Evolutionary conservation across 2,797 vertebrate genomes (phyloP).

Genomic region (Clangula hyemalis): DNA sequence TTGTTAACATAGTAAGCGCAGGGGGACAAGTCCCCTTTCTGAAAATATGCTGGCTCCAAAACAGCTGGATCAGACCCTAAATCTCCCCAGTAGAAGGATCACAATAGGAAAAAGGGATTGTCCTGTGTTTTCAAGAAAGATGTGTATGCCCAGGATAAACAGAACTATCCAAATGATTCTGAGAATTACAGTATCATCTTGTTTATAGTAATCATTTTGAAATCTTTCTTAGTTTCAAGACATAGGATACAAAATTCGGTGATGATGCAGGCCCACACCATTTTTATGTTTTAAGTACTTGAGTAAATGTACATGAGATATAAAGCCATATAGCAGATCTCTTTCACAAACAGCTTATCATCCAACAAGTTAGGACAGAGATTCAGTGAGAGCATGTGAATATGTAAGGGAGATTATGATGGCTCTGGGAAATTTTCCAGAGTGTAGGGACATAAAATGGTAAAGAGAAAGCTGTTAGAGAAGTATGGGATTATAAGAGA

Average conservation of each 20-base stretch:
- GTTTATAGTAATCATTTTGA: not conserved
- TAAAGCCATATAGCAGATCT: not conserved
- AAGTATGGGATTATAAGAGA: not conserved
- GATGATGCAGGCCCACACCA: not conserved
- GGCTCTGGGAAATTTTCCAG: not conserved
- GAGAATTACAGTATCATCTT: not conserved
- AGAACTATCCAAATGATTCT: not conserved
- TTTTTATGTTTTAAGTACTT: not conserved
- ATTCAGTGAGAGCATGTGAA: not conserved
- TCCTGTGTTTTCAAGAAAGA: not conserved
- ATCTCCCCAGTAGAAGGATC: not conserved
- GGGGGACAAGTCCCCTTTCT: not conserved
- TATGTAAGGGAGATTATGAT: not conserved
- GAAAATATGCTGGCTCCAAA: not conserved
- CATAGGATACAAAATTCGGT: not conserved
- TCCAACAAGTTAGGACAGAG: not conserved
- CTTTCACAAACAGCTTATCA: not conserved
- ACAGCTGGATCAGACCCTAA: not conserved
- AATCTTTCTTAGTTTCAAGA: not conserved
- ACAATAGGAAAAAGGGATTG: not conserved
- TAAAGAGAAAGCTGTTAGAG: not conserved
- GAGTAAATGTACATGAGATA: not conserved
- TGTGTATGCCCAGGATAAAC: not conserved
- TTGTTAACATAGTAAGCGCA: not conserved
- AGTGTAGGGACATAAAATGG: not conserved